These are phyloP conservation scores for Aethes cnicana DNA, from an alignment of 2,888 invertebrate species.

Conservation along the genomic window DNA sequence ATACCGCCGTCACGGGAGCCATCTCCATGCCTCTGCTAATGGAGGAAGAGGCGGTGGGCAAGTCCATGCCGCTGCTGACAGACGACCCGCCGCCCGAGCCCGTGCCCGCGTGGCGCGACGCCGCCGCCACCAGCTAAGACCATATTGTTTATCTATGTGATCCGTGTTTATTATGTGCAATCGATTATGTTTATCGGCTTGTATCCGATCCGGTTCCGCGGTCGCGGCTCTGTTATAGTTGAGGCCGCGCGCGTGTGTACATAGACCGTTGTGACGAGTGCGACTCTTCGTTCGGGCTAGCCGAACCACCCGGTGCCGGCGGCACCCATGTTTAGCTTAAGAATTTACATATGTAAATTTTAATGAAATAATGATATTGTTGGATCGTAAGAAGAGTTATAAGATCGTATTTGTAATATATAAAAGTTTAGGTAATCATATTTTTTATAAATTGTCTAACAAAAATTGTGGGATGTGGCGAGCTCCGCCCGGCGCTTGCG, in stretches of 20 bases:
- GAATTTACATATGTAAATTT: constrained; percentile 73
- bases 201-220: constrained; percentile 1
- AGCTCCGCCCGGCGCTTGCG: constrained; percentile 11
- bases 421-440: constrained; percentile 49
- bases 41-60: constrained; percentile 66
- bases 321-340: constrained; percentile 58
- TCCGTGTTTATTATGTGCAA: constrained; percentile 53
- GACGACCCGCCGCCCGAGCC: constrained; percentile 62
- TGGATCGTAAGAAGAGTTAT: constrained; percentile 45
- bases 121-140: constrained; percentile 62
- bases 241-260: constrained; percentile 42
- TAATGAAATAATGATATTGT: constrained; percentile 76
- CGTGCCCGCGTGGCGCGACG: constrained; percentile 53
- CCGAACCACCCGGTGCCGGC: constrained; percentile 30
- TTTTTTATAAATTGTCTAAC: constrained; percentile 68
- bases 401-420: constrained; percentile 70
- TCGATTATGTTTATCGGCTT: constrained; percentile 48
- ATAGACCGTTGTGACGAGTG: constrained; percentile 41
- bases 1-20: constrained; percentile 43
- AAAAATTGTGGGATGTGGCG: constrained; percentile 33
- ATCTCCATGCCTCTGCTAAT: constrained; percentile 84
- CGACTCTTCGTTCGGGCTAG: constrained; percentile 19
- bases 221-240: constrained; percentile 3
- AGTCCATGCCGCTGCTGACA: constrained; percentile 73
- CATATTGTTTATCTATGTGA: constrained; percentile 37